Conservation (phyloP, 2,888 invertebrate genomes). For the Balanococcus diminutus region DNA sequence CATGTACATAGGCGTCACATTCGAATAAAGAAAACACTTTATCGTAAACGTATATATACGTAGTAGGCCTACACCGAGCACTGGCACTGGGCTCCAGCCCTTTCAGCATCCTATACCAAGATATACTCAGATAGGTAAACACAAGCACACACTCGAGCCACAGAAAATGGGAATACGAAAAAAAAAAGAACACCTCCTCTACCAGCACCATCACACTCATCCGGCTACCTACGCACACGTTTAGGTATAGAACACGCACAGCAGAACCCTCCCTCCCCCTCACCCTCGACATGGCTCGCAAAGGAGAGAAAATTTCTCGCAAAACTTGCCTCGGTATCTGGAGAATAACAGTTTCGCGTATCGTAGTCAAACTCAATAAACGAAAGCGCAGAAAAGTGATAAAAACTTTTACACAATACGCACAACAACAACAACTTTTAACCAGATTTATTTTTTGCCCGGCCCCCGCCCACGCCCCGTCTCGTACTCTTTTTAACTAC, state of each 20-base stretch:
- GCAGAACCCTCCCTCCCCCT: too few relatives aligned
- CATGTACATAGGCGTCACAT: background rate
- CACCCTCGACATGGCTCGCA: background rate
- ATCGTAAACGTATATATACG: background rate
- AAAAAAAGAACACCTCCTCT: background rate
- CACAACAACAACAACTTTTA: conserved; percentile 46
- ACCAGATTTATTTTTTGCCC: conserved; percentile 25
- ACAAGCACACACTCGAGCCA: background rate
- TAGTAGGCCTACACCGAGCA: background rate
- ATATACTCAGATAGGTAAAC: background rate
- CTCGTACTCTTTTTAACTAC: background rate
- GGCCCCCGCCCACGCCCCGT: background rate
- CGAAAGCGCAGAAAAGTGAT: conserved; percentile 44
- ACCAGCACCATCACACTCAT: background rate
- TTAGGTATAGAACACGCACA: conserved; percentile 2
- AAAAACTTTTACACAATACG: conserved; percentile 46
- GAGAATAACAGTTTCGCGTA: conserved; percentile 40
- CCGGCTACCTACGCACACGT: background rate
- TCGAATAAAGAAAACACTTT: conserved; percentile 27
- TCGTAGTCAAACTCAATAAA: conserved; percentile 46
- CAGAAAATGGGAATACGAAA: background rate
- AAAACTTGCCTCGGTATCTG: conserved; percentile 39
- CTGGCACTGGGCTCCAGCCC: too few relatives aligned
- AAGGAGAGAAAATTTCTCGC: background rate
- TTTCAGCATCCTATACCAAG: background rate